Conservation (phyloP, 2,113 vertebrate species). For the Aegotheles bennettii region DNA sequence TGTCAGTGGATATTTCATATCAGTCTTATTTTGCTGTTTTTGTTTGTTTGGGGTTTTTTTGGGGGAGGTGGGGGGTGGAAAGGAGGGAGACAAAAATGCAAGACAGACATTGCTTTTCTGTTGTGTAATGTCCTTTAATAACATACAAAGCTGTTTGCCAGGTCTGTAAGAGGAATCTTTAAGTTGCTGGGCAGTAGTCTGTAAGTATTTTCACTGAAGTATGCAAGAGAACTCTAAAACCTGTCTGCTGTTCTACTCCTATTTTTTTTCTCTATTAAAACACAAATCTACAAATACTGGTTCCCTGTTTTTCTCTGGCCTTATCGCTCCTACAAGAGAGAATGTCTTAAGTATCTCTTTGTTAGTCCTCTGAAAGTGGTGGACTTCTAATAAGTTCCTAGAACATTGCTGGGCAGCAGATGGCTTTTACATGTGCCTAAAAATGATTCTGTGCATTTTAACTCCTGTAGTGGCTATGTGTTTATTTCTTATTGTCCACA, state of each 20-base stretch:
- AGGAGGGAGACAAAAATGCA: neutral
- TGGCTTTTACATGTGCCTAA: neutral
- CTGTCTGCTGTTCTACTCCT: neutral
- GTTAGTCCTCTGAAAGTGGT: neutral
- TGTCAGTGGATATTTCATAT: constrained; percentile 4
- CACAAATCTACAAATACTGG: neutral
- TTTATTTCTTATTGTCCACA: neutral
- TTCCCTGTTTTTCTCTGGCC: neutral
- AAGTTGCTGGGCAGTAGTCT: neutral
- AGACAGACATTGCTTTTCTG: neutral
- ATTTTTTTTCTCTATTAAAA: neutral
- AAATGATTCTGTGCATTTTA: neutral
- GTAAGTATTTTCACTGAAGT: neutral
- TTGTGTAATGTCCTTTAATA: constrained; percentile 1
- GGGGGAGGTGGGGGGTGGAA: fast-evolving
- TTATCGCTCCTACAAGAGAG: neutral
- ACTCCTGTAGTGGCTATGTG: neutral
- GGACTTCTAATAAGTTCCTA: neutral
- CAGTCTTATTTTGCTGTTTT: neutral
- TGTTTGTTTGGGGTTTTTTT: neutral
- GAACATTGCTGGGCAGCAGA: neutral
- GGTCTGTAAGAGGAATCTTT: neutral
- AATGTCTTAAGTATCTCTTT: neutral
- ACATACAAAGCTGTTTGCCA: neutral
- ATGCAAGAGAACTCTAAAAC: neutral